A percentile compares a stretch with the other conserved stretches of the same genome.
These are phyloP conservation scores for Microcebus tavaratra DNA, from an alignment of 2,113 vertebrate genomes.

Conservation along the genomic window DNA sequence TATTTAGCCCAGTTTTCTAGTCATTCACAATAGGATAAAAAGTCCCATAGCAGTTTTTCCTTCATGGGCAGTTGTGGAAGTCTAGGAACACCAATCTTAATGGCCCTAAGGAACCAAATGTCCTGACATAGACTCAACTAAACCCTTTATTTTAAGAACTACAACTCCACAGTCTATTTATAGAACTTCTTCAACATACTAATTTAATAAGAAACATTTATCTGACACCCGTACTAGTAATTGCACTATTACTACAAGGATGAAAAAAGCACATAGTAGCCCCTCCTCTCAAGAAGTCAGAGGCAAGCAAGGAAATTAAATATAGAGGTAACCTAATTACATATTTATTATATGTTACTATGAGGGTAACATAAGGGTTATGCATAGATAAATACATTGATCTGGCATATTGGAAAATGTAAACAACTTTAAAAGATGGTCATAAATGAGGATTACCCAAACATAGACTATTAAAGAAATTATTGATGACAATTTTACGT, in stretches of 20 bases:
- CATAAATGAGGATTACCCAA: not conserved
- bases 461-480: not conserved
- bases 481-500: not conserved
- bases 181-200: not conserved
- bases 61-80: not conserved
- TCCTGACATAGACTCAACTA: not conserved
- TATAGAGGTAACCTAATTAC: not conserved
- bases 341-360: not conserved
- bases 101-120: not conserved
- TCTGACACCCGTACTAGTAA: not conserved
- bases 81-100: not conserved
- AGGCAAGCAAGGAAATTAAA: not conserved
- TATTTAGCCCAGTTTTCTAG: not conserved
- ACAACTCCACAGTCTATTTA: not conserved
- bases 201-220: not conserved
- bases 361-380: not conserved
- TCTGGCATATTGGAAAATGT: not conserved
- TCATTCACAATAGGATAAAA: not conserved
- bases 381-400: not conserved
- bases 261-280: not conserved
- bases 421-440: slow-evolving; percentile 30
- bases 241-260: not conserved
- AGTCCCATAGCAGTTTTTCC: not conserved
- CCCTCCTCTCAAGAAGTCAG: not conserved
- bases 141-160: not conserved